Base-by-base conservation (phyloP, 2,113 vertebrate species). In the Trogon surrucura region DNA sequence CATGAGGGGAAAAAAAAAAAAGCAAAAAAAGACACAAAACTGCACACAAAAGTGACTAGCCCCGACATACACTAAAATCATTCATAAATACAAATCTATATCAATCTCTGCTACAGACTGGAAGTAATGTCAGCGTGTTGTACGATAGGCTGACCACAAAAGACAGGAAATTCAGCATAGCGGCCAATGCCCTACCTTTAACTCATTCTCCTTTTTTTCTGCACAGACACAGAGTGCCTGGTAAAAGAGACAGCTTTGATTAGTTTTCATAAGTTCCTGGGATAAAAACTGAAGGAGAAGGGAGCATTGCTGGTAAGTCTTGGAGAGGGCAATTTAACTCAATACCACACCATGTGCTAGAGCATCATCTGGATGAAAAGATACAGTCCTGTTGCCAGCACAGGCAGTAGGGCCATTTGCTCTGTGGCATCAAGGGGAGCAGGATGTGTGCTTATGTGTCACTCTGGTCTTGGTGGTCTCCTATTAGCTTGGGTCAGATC, bases 71-170 rank as follows among this genome's bases (percentile, higher is more conserved):
- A 47, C 69, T 69, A 66, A 93, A 94, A 91, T 92, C 32, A 64
- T 86, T 91, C 73, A 79, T 73, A 97, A 93, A 86, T 80, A 93
- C 80, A 84, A 85, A 93, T 73, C 23, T 89, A 16, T 78, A 84
- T 74, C 9, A 1, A 60, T 86, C 65, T 56, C 30, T 2, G 1
- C 41, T 73, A 61, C 32, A 45, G 22, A 77, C 32, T 88, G 69
- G 70, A 85, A 93, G 56, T 77, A 88, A 75, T 23, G 27, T 54
- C 65, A 51, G 80, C 7, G 29, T 73, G 48, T 64, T 94, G 62
- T 51, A 94, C 93, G 20, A 78, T 7, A 86, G 57, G 29, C 25
- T 53, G 65, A 90, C 72, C 53, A 88, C 61, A 91, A 93, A 96
- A 70, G 85, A 86, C 65, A 93, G 95, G 92, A 96, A 94, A 93